Conservation (phyloP, 1,140 invertebrate species). For the Sipha flava region DNA sequence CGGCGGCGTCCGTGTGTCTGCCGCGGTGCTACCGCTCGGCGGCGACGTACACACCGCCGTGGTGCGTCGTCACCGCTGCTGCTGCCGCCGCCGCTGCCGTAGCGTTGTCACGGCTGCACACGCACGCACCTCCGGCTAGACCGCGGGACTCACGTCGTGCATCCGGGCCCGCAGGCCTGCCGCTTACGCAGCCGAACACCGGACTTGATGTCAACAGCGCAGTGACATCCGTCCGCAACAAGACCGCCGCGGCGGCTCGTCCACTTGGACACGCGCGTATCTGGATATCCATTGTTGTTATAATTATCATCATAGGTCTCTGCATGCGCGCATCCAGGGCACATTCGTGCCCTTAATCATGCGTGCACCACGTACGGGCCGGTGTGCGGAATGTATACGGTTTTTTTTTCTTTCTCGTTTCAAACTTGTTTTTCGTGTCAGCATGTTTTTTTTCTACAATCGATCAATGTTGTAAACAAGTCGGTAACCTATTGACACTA, state of each 20-base stretch:
- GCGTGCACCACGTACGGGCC: background rate
- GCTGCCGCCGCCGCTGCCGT: background rate
- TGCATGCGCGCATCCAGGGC: background rate
- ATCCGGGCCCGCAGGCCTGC: background rate
- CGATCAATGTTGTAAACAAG: slow-evolving; percentile 2
- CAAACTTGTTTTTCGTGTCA: slow-evolving; percentile 12
- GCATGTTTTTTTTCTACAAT: background rate
- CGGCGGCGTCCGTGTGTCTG: slow-evolving; percentile 24
- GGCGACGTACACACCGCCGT: background rate
- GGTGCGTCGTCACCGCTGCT: background rate
- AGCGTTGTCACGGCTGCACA: background rate
- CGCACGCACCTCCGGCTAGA: background rate
- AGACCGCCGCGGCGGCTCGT: background rate
- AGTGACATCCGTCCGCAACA: too few species aligned
- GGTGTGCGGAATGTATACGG: background rate
- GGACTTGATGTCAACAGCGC: too few species aligned
- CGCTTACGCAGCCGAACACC: too few species aligned
- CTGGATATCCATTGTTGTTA: too few species aligned
- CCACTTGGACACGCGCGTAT: background rate
- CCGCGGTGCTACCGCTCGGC: background rate
- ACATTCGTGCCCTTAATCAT: background rate
- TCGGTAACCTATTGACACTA: slow-evolving; percentile 28
- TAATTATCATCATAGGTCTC: too few species aligned
- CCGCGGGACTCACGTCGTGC: background rate
- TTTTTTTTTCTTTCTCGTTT: background rate